These are phyloP conservation scores for Abscondita cerata DNA, from an alignment of 2,888 invertebrate species.

Conservation along the genomic window DNA sequence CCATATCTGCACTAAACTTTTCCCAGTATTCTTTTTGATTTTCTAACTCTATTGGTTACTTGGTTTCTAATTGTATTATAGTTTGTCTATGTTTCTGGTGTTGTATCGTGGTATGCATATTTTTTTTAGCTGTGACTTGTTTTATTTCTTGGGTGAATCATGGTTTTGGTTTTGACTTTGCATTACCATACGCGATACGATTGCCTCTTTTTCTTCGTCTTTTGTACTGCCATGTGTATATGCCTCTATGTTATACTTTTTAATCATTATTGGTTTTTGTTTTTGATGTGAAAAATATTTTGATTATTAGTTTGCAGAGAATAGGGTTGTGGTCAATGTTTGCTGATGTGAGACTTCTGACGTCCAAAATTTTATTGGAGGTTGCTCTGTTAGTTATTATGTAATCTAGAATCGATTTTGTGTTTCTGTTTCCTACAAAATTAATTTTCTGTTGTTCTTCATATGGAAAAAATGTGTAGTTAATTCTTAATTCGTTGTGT, in stretches of 20 bases:
- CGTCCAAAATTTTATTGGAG: slow-evolving; percentile 3
- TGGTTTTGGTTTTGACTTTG: slow-evolving; percentile 5
- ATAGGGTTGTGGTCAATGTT: background rate
- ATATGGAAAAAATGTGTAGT: too few species aligned
- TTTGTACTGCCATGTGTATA: slow-evolving; percentile 1
- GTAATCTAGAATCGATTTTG: background rate
- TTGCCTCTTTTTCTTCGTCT: background rate
- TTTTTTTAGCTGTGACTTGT: too few species aligned
- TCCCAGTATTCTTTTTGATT: background rate
- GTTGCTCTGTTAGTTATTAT: slow-evolving; percentile 9
- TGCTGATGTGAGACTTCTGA: slow-evolving; percentile 4
- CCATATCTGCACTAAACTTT: too few species aligned
- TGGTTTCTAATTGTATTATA: too few species aligned
- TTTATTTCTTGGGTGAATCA: slow-evolving; percentile 8
- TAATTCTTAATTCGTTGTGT: too few species aligned
- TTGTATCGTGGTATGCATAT: too few species aligned
- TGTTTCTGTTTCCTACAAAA: slow-evolving; percentile 3
- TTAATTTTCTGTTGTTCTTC: background rate
- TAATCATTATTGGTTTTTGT: background rate
- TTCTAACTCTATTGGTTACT: background rate
- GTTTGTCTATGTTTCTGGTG: too few species aligned
- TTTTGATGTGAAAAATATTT: slow-evolving; percentile 2
- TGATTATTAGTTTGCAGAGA: background rate
- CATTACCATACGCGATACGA: background rate
- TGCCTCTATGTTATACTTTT: slow-evolving; percentile 3